Evolutionary conservation across 35 echinoderm and acorn worm genomes (phyloP), one percentile per base, ranked within the genome.

Genomic region (Amphiura filiformis): DNA sequence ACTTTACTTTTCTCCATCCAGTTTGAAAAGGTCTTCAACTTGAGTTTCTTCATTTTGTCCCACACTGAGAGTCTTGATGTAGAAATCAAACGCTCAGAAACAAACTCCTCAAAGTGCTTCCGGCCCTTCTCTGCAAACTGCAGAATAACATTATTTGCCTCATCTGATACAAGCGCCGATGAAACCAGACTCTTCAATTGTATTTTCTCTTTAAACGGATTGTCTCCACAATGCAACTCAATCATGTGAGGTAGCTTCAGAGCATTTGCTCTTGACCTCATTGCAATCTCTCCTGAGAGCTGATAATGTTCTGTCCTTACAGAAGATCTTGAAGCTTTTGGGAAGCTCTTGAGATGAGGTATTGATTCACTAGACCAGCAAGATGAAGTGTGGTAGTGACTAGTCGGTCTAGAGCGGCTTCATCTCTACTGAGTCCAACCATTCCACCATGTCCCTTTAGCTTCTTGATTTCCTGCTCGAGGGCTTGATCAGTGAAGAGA

Each of bases 171-270:
- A 36, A 77, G 34, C 31, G 17, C 78, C 1, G 34, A 34, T 36
- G 78, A 80, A 34, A 80, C 78, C 12, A 80, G 78, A 36, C 78
- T 80, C 34, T 80, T 80, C 78, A 80, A 36, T n/a, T 1, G 34
- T 13, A 23, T 70, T 70, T 70, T 70, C 32, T 49, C 39, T 31
- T 42, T 65, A 23, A 85, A 85, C 18, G 83, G 83, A 85, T 85
- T 85, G 33, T 75, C 52, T 85, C 83, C 83, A 75, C 83, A 85
- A 35, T 85, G 83, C 83, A 85, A 34, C 83, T 85, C 44, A 35
- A 85, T 75, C 47, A 85, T 30, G 9, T 85, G 83, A 47, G 30
- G 83, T 85, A 85, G n/a, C 15, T n/a, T n/a, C n/a, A n/a, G n/a
- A n/a, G n/a, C n/a, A n/a, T n/a, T n/a, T n/a, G n/a, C n/a, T n/a